These are phyloP conservation scores for Eubucco bourcierii DNA, from an alignment of 2,113 vertebrate genomes.

Conservation along the genomic window DNA sequence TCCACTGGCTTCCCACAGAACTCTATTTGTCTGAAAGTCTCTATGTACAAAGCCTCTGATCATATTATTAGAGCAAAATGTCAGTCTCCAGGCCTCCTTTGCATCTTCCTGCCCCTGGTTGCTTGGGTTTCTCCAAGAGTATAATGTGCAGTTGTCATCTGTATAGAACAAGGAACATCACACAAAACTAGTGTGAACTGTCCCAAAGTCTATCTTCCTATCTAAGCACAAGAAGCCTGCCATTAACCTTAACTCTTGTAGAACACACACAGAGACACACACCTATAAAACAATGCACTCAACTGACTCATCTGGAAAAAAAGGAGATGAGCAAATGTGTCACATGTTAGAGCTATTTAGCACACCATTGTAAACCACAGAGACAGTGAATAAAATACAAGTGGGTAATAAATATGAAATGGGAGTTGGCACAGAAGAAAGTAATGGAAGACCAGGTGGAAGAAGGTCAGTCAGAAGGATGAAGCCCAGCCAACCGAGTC, in stretches of 20 bases:
- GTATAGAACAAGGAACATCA: neutral
- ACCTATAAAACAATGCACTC: neutral
- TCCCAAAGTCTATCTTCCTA: neutral
- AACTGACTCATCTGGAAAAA: neutral
- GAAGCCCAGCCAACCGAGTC: too few species aligned
- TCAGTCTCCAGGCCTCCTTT: neutral
- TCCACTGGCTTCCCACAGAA: constrained; percentile 53
- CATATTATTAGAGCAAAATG: constrained; percentile 53
- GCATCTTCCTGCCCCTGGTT: constrained; percentile 9
- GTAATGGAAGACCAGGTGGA: neutral
- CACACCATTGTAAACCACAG: neutral
- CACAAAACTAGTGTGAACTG: neutral
- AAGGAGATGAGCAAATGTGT: neutral
- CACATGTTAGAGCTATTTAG: neutral
- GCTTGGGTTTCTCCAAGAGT: neutral
- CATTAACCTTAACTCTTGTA: neutral
- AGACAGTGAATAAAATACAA: neutral
- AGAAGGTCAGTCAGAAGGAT: neutral
- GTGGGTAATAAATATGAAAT: neutral
- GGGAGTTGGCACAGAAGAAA: neutral
- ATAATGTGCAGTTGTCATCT: neutral
- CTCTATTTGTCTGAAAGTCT: constrained; percentile 23
- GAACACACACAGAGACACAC: rapidly evolving
- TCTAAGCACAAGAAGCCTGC: neutral
- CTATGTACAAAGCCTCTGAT: constrained; percentile 41